Evolutionary conservation across 2,888 invertebrate genomes (phyloP).

Genomic region (Willowsia nigromaculata): DNA sequence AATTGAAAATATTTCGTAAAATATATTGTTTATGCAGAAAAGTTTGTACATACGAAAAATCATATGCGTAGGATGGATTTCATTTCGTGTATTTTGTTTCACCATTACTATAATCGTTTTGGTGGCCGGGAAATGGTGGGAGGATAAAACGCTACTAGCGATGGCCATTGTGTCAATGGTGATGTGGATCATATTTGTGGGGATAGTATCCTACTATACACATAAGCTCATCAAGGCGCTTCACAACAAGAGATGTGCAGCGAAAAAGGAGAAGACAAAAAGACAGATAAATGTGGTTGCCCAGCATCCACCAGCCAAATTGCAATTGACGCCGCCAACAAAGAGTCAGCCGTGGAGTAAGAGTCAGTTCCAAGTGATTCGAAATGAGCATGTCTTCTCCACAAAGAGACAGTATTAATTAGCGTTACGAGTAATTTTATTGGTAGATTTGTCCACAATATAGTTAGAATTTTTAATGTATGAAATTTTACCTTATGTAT

Average conservation of each 20-base stretch:
- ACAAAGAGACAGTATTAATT: neutral
- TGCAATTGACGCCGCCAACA: neutral
- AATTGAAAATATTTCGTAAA: neutral
- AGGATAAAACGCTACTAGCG: neutral
- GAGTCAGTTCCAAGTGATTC: neutral
- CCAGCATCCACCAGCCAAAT: neutral
- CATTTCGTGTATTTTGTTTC: neutral
- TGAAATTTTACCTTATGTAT: no score
- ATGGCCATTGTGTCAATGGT: neutral
- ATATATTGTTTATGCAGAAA: neutral
- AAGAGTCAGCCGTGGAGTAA: neutral
- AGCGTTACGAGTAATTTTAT: no score
- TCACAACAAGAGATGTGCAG: neutral
- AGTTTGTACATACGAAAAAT: neutral
- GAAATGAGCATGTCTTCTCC: conserved; percentile 18
- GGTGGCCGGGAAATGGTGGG: neutral
- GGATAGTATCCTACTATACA: neutral
- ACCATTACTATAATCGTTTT: neutral
- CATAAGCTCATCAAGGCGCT: neutral
- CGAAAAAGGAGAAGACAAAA: neutral
- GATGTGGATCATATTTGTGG: conserved; percentile 4
- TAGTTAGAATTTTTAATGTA: no score
- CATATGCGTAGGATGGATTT: conserved; percentile 6
- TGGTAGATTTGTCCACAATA: no score
- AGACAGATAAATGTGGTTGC: neutral